phyloP scores from a whole-genome alignment of 2,113 vertebrate genomes.

The Abramis brama region DNA sequence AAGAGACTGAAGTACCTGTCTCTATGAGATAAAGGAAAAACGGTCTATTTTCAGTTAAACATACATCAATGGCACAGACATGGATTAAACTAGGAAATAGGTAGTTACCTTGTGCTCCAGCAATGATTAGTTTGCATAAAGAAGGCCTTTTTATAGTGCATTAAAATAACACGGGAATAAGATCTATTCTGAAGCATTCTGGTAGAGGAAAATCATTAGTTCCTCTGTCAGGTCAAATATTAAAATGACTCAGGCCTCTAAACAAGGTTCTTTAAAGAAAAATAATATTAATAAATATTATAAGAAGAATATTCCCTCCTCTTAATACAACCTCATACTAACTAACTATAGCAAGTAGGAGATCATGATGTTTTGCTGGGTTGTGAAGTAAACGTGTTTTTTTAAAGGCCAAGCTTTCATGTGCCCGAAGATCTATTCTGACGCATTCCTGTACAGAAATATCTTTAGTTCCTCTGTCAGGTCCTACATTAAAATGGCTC shows the following conservation, averaged over 20 bases:
- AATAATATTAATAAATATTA: background rate
- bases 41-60: constrained; percentile 37
- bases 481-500: background rate
- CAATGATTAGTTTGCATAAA: background rate
- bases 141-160: background rate
- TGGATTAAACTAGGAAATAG: background rate
- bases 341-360: background rate
- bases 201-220: background rate
- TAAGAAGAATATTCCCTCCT: background rate
- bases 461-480: background rate
- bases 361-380: background rate
- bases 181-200: background rate
- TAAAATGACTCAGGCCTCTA: background rate
- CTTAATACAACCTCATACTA: background rate
- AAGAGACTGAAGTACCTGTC: constrained; percentile 35
- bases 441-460: background rate
- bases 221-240: background rate
- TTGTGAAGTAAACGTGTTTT: background rate
- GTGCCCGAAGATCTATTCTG: background rate
- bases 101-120: background rate
- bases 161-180: background rate
- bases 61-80: constrained; percentile 53
- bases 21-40: background rate
- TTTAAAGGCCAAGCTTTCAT: background rate
- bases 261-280: background rate